Evolutionary conservation across 92 coral and sea anemone genomes (phyloP), one percentile per base, ranked within the genome.

Genomic region (Actinernus sp.): DNA sequence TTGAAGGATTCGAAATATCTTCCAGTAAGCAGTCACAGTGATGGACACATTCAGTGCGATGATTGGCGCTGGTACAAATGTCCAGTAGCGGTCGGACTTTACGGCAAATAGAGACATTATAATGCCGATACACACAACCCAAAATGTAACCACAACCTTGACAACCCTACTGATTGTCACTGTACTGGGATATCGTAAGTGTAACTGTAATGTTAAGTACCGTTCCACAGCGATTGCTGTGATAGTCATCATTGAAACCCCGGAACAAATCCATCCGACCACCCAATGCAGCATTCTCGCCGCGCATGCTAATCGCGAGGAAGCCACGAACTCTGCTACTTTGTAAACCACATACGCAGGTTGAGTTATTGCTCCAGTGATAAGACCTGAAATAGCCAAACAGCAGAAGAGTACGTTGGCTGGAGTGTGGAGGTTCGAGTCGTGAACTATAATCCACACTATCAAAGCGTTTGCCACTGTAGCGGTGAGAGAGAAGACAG

Each of bases 271-370:
- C 28, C 3, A 51, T 1, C 58, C 58, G 16, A 26, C 58, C 14
- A 51, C 58, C 58, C 58, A 51, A 11, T 51, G 58, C n/a, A 51
- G 13, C 14, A 51, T 21, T 24, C 58, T 51, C 4, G 58, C 58
- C 26, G 30, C 58, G 9, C 58, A 51, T 1, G 58, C 26, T 3
- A 13, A 31, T 12, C 33, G 58, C 58, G 12, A 26, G 20, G 30
- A 12, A 1, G 30, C 31, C 32, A 51, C 14, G 26, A 51, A 26
- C 58, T 51, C 58, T 2, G 58, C n/a, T 14, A 51, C 58, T 25
- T 51, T 51, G 30, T 51, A 51, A 19, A 36, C 30, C 32, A 51
- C 58, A 22, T 51, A 51, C 3, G 58, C 58, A 51, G 58, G 58
- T 36, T 51, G 58, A 13, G 58, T 51, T 8, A 51, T 51, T 9